Conservation (phyloP, 1,140 invertebrate genomes). For the Trinorchestia longiramus region DNA sequence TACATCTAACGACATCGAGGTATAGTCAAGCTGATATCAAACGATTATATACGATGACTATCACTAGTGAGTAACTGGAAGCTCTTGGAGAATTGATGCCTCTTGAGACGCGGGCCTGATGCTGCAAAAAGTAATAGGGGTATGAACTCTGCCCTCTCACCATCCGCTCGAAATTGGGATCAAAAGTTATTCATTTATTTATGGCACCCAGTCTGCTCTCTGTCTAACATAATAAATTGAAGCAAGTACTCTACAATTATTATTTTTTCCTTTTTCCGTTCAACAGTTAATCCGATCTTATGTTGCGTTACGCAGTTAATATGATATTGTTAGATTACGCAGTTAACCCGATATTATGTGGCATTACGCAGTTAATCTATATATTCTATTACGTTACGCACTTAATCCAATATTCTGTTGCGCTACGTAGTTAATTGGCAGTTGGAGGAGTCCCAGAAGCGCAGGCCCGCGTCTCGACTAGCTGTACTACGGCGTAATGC, state of each 20-base stretch:
- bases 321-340: too few relatives aligned
- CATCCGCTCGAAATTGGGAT: too few relatives aligned
- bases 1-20: not conserved
- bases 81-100: slow-evolving; percentile 38
- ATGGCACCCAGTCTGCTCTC: not conserved
- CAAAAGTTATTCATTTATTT: not conserved
- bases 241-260: not conserved
- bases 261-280: too few relatives aligned
- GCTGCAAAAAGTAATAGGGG: not conserved
- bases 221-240: not conserved
- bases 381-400: not conserved
- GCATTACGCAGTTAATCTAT: not conserved
- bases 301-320: too few relatives aligned
- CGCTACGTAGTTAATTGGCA: not conserved
- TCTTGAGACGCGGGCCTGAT: not conserved
- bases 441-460: not conserved
- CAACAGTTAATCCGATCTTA: too few relatives aligned
- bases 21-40: not conserved
- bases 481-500: not conserved
- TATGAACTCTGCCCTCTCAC: not conserved
- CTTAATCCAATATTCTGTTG: not conserved
- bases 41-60: slow-evolving; percentile 5
- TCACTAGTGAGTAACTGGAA: slow-evolving; percentile 25
- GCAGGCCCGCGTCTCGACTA: not conserved
- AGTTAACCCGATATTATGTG: too few relatives aligned